Conservation (phyloP, 1,140 invertebrate species). For the Fopius arisanus region DNA sequence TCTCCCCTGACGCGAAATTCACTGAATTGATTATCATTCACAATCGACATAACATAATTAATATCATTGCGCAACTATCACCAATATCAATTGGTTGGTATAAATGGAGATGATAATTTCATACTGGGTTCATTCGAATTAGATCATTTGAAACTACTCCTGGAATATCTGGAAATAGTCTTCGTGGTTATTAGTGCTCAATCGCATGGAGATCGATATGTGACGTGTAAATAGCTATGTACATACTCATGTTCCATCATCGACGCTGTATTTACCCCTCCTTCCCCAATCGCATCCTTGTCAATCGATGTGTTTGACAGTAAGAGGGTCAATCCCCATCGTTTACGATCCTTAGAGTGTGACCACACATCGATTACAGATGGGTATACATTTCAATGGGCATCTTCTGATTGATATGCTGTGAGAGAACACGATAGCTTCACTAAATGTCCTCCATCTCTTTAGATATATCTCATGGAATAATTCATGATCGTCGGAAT, state of each 20-base stretch:
- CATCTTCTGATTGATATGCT: background rate
- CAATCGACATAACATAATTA: no score
- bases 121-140: no score
- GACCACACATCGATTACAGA: conserved; percentile 28
- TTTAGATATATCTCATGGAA: background rate
- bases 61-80: no score
- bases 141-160: background rate
- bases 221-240: conserved; percentile 3
- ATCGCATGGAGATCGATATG: background rate
- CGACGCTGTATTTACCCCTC: conserved; percentile 21
- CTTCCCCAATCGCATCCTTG: conserved; percentile 27
- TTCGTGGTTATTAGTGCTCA: background rate
- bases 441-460: conserved; percentile 26
- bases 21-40: no score
- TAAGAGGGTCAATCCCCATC: conserved; percentile 27
- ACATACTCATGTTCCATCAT: conserved; percentile 27
- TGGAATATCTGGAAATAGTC: background rate
- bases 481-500: conserved; percentile 12
- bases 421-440: conserved; percentile 13
- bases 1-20: no score
- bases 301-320: conserved; percentile 39
- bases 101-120: no score
- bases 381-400: conserved; percentile 8
- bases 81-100: no score
- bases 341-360: conserved; percentile 14